Evolutionary conservation across 2,113 vertebrate genomes (phyloP).

Genomic region (Campylomormyrus tamandua): DNA sequence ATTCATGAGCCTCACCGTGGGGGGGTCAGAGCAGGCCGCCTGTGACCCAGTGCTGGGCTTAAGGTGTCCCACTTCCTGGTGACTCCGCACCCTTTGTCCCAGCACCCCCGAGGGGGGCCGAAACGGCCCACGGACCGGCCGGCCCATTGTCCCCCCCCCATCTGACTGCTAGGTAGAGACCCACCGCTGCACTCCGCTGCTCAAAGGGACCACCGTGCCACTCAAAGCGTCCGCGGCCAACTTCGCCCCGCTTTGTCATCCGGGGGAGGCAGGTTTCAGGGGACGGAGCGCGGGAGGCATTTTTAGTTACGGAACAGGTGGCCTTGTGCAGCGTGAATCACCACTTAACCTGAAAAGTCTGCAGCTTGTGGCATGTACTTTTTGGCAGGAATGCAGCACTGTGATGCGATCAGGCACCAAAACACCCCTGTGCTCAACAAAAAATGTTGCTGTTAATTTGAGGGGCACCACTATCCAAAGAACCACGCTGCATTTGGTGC

Average conservation of each 20-base stretch:
- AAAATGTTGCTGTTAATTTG: not conserved
- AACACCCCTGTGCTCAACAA: not conserved
- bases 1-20: slow-evolving; percentile 52
- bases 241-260: not conserved
- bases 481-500: not conserved
- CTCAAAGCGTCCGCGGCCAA: not conserved
- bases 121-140: not conserved
- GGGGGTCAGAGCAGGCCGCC: slow-evolving; percentile 40
- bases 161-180: not conserved
- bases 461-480: not conserved
- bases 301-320: not conserved
- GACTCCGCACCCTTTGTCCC: not conserved
- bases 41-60: slow-evolving; percentile 45
- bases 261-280: not conserved
- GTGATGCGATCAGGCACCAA: not conserved
- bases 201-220: not conserved
- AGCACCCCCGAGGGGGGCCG: not conserved
- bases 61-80: slow-evolving; percentile 36
- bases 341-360: not conserved
- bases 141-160: not conserved
- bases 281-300: not conserved
- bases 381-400: not conserved
- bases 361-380: not conserved
- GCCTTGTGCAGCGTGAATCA: not conserved
- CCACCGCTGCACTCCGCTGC: not conserved